Evolutionary conservation across 1,140 invertebrate genomes (phyloP), one percentile per base, ranked within the genome.

Genomic region (Sinonovacula constricta): DNA sequence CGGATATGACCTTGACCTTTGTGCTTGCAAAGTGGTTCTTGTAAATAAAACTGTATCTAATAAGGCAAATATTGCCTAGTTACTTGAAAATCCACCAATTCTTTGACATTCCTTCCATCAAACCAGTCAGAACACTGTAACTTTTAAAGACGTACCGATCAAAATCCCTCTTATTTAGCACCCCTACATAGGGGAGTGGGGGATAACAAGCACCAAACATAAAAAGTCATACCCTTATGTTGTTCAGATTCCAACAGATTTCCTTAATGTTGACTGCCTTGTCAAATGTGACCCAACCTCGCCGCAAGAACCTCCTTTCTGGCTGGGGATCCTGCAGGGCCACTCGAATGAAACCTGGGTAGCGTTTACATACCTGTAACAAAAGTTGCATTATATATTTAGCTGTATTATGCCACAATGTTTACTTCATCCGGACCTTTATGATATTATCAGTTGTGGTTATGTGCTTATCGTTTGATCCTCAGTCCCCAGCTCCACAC

Each of bases 211-310:
- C 39, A 45, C 18, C 39, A 45, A 7, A 45, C 7, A 18, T 45
- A 45, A 10, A 45, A 10, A 45, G 7, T 10, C 39, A 91, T 91
- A 97, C 95, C 84, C 96, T 92, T 78, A 98, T 97, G 85, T 98
- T 99, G 88, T 99, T 99, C 12, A 99, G 93, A 90, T 97, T 98
- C 98, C 98, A 99, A 90, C 98, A 99, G 75, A 99, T 99, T 90
- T 99, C 98, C 90, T 99, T 99, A 77, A 99, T 99, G 89, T 99
- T 99, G 7, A 99, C 98, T 88, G 97, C 95, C 49, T 97, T 92
- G 83, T 97, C 95, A 91, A 99, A 99, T 0, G 98, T 99, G 3
- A 99, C 97, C 98, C 98, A 99, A 53, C 97, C 99, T 60, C 98
- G 93, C 30, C 98, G 94, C 90, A 97, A 96, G 95, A 98, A 99